Conservation (phyloP, 2,113 vertebrate species). For the Brienomyrus longianalis region DNA sequence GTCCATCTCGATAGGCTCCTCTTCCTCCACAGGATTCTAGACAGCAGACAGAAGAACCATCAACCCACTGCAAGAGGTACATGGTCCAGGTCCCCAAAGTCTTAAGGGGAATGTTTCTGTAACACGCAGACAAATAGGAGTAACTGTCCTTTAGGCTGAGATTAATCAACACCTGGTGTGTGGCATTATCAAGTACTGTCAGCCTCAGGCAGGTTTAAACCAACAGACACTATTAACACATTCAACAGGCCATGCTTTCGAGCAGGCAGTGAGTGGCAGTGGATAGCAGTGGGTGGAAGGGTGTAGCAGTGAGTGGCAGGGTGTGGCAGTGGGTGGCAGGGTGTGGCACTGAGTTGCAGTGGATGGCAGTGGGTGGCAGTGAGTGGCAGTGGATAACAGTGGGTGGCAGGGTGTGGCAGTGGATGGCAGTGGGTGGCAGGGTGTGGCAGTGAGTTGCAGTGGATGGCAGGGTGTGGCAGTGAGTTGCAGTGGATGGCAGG, state of each 20-base stretch:
- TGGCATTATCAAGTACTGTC: not conserved
- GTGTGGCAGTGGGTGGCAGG: too few relatives aligned
- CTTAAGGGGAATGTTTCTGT: not conserved
- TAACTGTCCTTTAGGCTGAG: not conserved
- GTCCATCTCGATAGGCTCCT: constrained; percentile 63
- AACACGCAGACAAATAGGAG: not conserved
- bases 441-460: too few relatives aligned
- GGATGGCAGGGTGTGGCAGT: too few relatives aligned
- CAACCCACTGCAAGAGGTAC: not conserved
- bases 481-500: too few relatives aligned
- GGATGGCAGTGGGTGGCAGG: too few relatives aligned
- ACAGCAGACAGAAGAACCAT: constrained; percentile 13
- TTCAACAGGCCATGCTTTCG: not conserved
- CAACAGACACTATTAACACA: not conserved
- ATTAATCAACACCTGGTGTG: not conserved
- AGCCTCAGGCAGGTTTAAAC: not conserved
- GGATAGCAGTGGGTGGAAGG: too few relatives aligned
- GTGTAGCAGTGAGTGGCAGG: too few relatives aligned
- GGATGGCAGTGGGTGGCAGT: too few relatives aligned
- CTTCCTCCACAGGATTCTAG: constrained; percentile 63
- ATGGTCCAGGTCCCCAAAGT: not conserved
- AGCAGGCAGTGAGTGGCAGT: not conserved
- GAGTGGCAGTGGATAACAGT: too few relatives aligned
- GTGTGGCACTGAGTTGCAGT: too few relatives aligned
- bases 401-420: too few relatives aligned